Evolutionary conservation across 2,113 vertebrate genomes (phyloP), one percentile per base, ranked within the genome.

Genomic region (Stegostoma tigrinum): DNA sequence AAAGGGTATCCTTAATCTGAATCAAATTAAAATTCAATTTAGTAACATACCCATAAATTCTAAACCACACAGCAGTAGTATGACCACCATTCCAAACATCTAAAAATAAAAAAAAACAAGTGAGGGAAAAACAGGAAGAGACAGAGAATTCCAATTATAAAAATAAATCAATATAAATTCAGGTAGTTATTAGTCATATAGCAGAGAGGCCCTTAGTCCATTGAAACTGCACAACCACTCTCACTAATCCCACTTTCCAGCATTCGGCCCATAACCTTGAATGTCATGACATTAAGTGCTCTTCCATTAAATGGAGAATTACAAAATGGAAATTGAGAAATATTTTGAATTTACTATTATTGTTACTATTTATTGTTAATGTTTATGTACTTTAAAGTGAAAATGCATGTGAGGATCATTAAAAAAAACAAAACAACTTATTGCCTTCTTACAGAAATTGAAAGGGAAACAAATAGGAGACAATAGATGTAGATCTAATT

Each of bases 1-100:
- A 97, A 61, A 98, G 97, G 1, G 99, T 99, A 96, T 99, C 98
- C 97, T 98, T 98, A 97, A 99, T 98, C 99, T 99, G 96, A 96
- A 97, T 96, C 66, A 96, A 67, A 61, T 86, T 55, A 83, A 95
- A 34, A 95, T n/a, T 85, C 64, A 87, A 42, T 0, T 95, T 95
- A 89, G 27, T 68, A 64, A 86, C 66, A 64, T 14, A 72, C 61
- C 12, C 15, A 48, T 15, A 45, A 12, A 95, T 42, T 48, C 34
- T 95, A 19, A 95, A 34, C n/a, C n/a, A 95, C 3, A 27, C 42
- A 78, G 52, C 30, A 95, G 42, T 38, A 55, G 34, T 80, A 45
- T 23, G 72, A 70, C 45, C 45, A 95, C 78, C 48, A 95, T 45
- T 78, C 67, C 70, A 78, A 61, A 75, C 21, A n/a, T 64, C 52